These are phyloP conservation scores for Crocallis elinguaria DNA, from an alignment of 2,888 invertebrate genomes.

Conservation along the genomic window DNA sequence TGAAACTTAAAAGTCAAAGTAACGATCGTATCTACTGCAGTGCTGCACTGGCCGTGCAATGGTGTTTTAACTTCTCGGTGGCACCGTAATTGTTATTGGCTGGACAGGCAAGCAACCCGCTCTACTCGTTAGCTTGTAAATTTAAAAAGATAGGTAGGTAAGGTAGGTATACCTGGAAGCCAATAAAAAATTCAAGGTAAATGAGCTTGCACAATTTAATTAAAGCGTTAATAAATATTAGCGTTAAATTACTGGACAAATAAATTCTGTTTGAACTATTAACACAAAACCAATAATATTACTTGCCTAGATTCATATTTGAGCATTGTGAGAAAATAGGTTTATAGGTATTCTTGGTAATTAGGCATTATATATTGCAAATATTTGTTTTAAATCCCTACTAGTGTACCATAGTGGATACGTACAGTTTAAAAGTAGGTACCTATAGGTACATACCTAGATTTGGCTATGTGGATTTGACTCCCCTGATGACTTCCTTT, in stretches of 20 bases:
- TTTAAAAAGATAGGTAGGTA: no score
- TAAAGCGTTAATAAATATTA: slow-evolving; percentile 51
- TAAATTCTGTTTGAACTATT: slow-evolving; percentile 47
- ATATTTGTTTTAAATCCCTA: slow-evolving; percentile 8
- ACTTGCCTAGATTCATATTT: slow-evolving; percentile 30
- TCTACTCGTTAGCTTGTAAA: no score
- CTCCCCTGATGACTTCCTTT: no score
- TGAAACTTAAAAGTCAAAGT: no score
- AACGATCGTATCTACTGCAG: no score
- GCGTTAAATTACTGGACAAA: slow-evolving; percentile 44
- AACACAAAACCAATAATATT: slow-evolving; percentile 42
- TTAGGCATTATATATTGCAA: slow-evolving; percentile 13
- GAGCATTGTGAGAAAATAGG: slow-evolving; percentile 32
- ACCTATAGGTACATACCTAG: no score
- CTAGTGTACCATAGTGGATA: background rate
- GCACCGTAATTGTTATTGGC: no score
- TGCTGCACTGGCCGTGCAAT: no score
- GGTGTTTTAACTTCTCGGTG: no score
- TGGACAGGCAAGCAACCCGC: no score
- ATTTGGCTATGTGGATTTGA: no score
- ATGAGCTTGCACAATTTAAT: slow-evolving; percentile 51
- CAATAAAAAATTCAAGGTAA: slow-evolving; percentile 43
- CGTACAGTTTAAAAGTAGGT: no score
- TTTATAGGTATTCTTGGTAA: slow-evolving; percentile 15
- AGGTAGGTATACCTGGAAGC: background rate